These are phyloP conservation scores for Papilio gigon DNA, from an alignment of 2,888 invertebrate genomes.

Conservation along the genomic window DNA sequence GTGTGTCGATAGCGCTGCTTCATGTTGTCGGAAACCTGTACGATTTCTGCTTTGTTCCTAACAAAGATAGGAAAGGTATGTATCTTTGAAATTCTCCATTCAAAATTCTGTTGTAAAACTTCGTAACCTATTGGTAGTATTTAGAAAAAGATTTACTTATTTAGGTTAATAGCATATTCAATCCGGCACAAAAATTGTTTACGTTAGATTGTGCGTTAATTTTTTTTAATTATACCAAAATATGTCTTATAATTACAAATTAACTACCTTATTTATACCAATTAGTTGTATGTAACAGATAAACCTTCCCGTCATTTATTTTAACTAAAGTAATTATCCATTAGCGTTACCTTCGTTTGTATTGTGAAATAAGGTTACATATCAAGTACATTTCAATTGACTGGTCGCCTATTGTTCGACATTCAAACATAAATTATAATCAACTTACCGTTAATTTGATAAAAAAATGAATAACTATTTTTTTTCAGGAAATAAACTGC, in stretches of 20 bases:
- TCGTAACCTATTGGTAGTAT: background rate
- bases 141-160: too few relatives aligned
- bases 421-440: too few relatives aligned
- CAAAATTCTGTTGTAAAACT: background rate
- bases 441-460: background rate
- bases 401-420: too few relatives aligned
- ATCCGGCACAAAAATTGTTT: too few relatives aligned
- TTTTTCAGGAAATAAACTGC: slow-evolving; percentile 47
- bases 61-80: slow-evolving; percentile 41
- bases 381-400: background rate
- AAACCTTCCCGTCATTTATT: background rate
- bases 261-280: background rate
- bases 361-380: background rate
- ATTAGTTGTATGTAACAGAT: background rate
- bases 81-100: background rate
- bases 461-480: background rate
- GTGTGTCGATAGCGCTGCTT: slow-evolving; percentile 56
- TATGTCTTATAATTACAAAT: too few relatives aligned
- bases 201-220: background rate
- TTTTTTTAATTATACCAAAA: too few relatives aligned
- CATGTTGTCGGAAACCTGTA: slow-evolving; percentile 66
- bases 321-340: background rate
- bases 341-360: background rate
- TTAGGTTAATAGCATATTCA: too few relatives aligned
- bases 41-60: slow-evolving; percentile 47